These are phyloP conservation scores for Gasteruption jaculator DNA, from an alignment of 2,888 invertebrate genomes.

Conservation along the genomic window DNA sequence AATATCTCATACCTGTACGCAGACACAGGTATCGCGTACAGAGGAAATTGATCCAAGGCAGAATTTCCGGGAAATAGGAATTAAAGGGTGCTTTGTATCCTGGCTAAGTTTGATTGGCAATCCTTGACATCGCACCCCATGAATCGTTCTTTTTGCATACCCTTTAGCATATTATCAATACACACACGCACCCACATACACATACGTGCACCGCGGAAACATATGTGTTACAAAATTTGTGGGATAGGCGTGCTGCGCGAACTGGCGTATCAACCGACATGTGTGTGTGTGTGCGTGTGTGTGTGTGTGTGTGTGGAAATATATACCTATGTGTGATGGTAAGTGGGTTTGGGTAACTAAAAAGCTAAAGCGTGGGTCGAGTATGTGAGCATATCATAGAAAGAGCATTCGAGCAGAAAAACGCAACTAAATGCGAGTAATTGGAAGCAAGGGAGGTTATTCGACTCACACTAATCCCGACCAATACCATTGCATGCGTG, in stretches of 20 bases:
- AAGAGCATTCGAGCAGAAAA: slow-evolving; percentile 49
- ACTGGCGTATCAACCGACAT: slow-evolving; percentile 9
- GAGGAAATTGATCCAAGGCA: slow-evolving; percentile 4
- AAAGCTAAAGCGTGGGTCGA: slow-evolving; percentile 44
- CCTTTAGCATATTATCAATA: slow-evolving; percentile 27
- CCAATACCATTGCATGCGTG: too few relatives aligned
- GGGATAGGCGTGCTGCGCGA: slow-evolving; percentile 14
- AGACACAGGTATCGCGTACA: slow-evolving; percentile 8
- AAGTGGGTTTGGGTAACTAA: slow-evolving; percentile 48
- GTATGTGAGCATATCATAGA: slow-evolving; percentile 48
- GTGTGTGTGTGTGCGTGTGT: slow-evolving; percentile 17
- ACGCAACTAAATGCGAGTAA: slow-evolving; percentile 51
- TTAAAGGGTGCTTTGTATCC: slow-evolving; percentile 27
- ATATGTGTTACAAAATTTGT: slow-evolving; percentile 2
- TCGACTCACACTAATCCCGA: slow-evolving; percentile 31
- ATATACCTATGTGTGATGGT: too few relatives aligned
- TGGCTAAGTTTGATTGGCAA: slow-evolving; percentile 36
- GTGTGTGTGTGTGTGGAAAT: slow-evolving; percentile 21
- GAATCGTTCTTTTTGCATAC: slow-evolving; percentile 35
- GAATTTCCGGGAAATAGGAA: too few relatives aligned
- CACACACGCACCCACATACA: slow-evolving; percentile 1
- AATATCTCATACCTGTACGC: too few relatives aligned
- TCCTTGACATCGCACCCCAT: slow-evolving; percentile 31
- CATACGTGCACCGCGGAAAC: slow-evolving; percentile 9
- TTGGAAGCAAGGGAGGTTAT: too few relatives aligned